A percentile compares a stretch with the other conserved stretches of the same genome.
Conservation (phyloP, 2,113 vertebrate species). For the Macaca mulatta region DNA sequence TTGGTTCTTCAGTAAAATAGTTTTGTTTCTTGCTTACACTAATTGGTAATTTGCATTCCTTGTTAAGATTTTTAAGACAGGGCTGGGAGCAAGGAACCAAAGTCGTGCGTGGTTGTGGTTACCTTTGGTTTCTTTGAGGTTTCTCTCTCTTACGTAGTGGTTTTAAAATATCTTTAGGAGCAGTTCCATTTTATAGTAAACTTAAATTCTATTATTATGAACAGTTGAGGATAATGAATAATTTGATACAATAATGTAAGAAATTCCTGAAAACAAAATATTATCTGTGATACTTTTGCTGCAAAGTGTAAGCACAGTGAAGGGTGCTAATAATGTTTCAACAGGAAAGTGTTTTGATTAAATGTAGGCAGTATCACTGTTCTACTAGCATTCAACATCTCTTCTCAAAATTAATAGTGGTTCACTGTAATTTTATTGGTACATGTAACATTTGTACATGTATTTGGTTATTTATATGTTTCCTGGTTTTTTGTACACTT, state of each 20-base stretch:
- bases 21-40: neutral
- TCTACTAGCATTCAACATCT: neutral
- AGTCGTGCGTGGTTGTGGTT: neutral
- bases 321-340: constrained; percentile 10
- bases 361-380: neutral
- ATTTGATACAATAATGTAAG: neutral
- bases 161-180: neutral
- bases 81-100: neutral
- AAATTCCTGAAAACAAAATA: constrained; percentile 8
- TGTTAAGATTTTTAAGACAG: neutral
- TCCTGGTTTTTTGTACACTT: neutral
- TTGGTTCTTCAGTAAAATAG: neutral
- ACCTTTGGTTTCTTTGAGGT: neutral
- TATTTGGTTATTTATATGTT: neutral
- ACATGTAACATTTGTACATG: neutral
- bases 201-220: neutral
- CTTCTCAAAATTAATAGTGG: neutral
- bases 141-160: neutral
- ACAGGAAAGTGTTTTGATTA: constrained; percentile 39
- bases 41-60: neutral
- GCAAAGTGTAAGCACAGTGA: neutral
- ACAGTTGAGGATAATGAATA: constrained; percentile 2
- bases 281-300: neutral
- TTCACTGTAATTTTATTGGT: neutral
- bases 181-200: neutral